phyloP scores from a whole-genome alignment of 2,888 invertebrate species.

The Drosophila helvetica region DNA sequence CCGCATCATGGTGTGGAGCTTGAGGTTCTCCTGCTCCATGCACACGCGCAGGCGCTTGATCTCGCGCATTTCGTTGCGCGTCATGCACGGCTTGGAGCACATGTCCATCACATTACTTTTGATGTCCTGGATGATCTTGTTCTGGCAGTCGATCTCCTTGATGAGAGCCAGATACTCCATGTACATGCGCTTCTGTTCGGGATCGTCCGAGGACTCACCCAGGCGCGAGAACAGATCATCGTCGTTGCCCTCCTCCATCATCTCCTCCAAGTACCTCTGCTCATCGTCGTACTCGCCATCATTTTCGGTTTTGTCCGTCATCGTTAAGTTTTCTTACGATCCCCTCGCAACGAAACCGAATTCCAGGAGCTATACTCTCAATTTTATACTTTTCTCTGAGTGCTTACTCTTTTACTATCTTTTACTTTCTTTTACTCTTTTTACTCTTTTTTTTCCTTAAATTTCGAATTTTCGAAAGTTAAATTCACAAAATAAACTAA shows the following conservation, averaged over 20 bases:
- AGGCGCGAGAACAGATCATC: constrained; percentile 71
- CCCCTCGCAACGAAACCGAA: neutral
- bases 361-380: neutral
- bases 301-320: constrained; percentile 59
- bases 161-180: constrained; percentile 78
- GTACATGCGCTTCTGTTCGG: constrained; percentile 75
- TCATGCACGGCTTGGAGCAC: constrained; percentile 70
- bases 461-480: constrained; percentile 4
- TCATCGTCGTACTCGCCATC: constrained; percentile 54
- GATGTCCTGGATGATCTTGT: constrained; percentile 76
- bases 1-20: constrained; percentile 77
- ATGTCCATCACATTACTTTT: constrained; percentile 76
- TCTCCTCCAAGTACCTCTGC: constrained; percentile 26
- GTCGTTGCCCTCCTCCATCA: constrained; percentile 58
- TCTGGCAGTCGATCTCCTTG: constrained; percentile 81
- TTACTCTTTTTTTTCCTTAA: neutral
- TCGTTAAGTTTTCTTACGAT: constrained; percentile 5
- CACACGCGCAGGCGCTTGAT: constrained; percentile 77
- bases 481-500: constrained; percentile 11
- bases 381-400: neutral
- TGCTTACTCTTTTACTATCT: constrained; percentile 3
- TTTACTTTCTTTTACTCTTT: constrained; percentile 13
- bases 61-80: constrained; percentile 75
- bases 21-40: constrained; percentile 81
- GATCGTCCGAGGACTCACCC: constrained; percentile 75